These are phyloP conservation scores for Harpegnathos saltator DNA, from an alignment of 1,140 invertebrate genomes.

Conservation along the genomic window DNA sequence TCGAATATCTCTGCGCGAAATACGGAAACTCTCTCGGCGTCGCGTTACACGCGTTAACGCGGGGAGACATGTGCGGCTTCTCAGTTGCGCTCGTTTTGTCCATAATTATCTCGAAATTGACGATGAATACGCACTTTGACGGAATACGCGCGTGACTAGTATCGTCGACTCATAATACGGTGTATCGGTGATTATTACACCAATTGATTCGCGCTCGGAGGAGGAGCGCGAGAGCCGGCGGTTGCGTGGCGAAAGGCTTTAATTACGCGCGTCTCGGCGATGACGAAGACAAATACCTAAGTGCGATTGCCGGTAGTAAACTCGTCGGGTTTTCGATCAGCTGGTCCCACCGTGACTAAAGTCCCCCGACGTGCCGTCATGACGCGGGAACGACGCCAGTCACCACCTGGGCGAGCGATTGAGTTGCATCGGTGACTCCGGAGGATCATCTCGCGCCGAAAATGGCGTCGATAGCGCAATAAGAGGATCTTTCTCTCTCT, in stretches of 20 bases:
- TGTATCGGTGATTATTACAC: slow-evolving; percentile 59
- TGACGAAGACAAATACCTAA: slow-evolving; percentile 61
- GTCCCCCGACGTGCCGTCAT: slow-evolving; percentile 18
- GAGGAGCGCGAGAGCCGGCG: background rate
- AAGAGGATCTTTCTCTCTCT: background rate
- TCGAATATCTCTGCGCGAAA: background rate
- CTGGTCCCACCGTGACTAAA: slow-evolving; percentile 56
- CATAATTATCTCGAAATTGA: slow-evolving; percentile 16
- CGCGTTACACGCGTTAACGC: too few species aligned
- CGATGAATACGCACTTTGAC: background rate
- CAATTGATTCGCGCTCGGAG: slow-evolving; percentile 43
- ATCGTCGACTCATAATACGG: slow-evolving; percentile 38
- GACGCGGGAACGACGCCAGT: slow-evolving; percentile 21
- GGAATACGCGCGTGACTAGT: slow-evolving; percentile 19
- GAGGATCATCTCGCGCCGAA: background rate
- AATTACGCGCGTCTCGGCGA: slow-evolving; percentile 57
- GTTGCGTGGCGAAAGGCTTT: slow-evolving; percentile 62
- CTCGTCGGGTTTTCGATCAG: slow-evolving; percentile 60
- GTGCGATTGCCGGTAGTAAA: slow-evolving; percentile 58
- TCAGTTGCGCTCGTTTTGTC: slow-evolving; percentile 1
- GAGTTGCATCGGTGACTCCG: slow-evolving; percentile 27
- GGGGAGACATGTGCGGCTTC: too few species aligned
- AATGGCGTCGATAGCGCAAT: background rate
- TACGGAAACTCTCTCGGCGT: background rate
- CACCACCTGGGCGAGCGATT: slow-evolving; percentile 32